A percentile compares a stretch with the other conserved stretches of the same genome.
phyloP scores from a whole-genome alignment of 2,797 vertebrate genomes.

The Picus viridis region DNA sequence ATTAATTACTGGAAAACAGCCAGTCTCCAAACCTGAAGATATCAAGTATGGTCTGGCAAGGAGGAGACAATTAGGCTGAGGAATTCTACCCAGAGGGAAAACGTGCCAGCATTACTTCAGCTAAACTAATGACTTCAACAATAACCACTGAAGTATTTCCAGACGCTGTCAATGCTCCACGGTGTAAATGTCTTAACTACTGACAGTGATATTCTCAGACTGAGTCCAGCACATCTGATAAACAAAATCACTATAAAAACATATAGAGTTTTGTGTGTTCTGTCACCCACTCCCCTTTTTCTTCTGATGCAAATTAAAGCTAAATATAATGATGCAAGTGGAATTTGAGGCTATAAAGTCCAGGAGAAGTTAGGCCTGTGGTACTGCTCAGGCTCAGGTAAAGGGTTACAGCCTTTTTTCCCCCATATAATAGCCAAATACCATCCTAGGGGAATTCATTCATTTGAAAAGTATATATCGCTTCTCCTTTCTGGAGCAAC shows the following conservation, averaged over 20 bases:
- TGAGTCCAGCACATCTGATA: neutral
- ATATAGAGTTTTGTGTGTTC: neutral
- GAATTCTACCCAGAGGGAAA: constrained; percentile 62
- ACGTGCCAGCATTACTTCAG: constrained; percentile 49
- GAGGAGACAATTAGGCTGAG: constrained; percentile 64
- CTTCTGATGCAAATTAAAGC: neutral
- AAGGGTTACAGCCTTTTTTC: neutral
- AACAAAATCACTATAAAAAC: neutral
- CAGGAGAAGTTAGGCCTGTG: neutral
- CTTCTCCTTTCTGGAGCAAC: neutral
- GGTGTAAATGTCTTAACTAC: constrained; percentile 16
- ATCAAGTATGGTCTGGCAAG: constrained; percentile 56
- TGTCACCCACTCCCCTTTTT: accelerated
- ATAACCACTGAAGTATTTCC: constrained; percentile 55
- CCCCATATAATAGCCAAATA: neutral
- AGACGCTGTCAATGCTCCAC: constrained; percentile 31
- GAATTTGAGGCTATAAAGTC: neutral
- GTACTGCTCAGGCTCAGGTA: neutral
- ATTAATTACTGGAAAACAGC: constrained; percentile 67
- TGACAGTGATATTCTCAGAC: neutral
- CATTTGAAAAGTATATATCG: neutral
- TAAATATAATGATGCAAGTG: neutral
- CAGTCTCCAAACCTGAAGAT: constrained; percentile 49
- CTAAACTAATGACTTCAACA: constrained; percentile 56
- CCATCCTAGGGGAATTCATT: neutral